Conservation (phyloP, 2,888 invertebrate species). For the Calephelis perditalis region DNA sequence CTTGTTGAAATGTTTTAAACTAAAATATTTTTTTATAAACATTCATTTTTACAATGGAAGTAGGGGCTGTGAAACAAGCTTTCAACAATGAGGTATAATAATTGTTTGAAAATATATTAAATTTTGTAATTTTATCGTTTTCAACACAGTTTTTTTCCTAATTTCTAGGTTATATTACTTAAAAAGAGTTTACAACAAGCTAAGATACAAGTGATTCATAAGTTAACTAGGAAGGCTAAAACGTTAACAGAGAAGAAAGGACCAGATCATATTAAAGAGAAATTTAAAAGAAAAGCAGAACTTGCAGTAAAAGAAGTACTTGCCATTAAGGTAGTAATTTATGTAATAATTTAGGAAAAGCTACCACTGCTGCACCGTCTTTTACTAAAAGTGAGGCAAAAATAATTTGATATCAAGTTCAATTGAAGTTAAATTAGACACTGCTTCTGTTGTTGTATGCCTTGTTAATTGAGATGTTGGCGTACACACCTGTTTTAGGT, state of each 20-base stretch:
- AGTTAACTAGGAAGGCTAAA: conserved; percentile 66
- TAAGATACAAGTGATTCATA: conserved; percentile 62
- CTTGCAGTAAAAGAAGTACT: conserved; percentile 64
- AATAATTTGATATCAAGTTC: too few relatives aligned
- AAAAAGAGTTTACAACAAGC: conserved; percentile 66
- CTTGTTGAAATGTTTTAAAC: too few relatives aligned
- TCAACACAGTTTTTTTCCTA: not conserved
- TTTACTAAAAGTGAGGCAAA: too few relatives aligned
- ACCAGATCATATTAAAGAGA: conserved; percentile 54
- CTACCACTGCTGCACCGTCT: too few relatives aligned
- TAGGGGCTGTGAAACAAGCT: conserved; percentile 70
- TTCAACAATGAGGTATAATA: conserved; percentile 64
- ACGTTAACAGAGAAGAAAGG: conserved; percentile 54
- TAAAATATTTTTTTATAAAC: not conserved
- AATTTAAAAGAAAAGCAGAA: conserved; percentile 59
- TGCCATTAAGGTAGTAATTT: conserved; percentile 56
- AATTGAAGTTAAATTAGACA: too few relatives aligned
- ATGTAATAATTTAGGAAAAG: not conserved
- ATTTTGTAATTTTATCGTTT: too few relatives aligned
- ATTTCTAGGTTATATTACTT: conserved; percentile 58
- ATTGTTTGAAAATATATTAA: not conserved
- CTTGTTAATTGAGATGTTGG: too few relatives aligned
- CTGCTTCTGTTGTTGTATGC: too few relatives aligned
- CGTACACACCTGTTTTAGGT: too few relatives aligned
- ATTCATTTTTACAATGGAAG: conserved; percentile 50